These are phyloP conservation scores for Grammomys surdaster DNA, from an alignment of 2,113 vertebrate genomes.

Conservation along the genomic window DNA sequence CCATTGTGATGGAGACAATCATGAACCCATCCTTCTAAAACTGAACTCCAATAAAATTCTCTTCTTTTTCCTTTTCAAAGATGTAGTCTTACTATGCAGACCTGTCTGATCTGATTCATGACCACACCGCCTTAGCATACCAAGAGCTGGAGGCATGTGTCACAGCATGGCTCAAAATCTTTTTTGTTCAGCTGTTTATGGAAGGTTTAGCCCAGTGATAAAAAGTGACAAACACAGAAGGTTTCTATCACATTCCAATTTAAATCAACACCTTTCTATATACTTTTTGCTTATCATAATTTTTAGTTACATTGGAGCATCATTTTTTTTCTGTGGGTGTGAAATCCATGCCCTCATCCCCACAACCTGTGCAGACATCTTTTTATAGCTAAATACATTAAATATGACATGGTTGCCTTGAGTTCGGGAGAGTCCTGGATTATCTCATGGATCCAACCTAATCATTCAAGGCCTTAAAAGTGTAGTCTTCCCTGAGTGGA, in stretches of 20 bases:
- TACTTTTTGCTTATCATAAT: neutral
- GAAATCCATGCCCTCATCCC: neutral
- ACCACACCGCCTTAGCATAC: neutral
- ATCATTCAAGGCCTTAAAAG: neutral
- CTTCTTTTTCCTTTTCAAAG: neutral
- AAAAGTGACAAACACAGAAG: neutral
- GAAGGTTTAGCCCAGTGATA: neutral
- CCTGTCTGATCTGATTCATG: neutral
- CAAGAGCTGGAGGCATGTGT: neutral
- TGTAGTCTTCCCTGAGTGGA: neutral
- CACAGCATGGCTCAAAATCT: neutral
- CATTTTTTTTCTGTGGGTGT: neutral
- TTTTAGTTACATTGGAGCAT: neutral
- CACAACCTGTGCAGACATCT: neutral
- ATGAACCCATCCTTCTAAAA: neutral
- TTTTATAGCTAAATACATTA: neutral
- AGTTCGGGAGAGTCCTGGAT: neutral
- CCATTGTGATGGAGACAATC: no score
- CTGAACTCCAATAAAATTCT: neutral
- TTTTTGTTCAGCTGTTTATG: neutral
- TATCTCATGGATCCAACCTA: neutral
- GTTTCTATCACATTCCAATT: neutral
- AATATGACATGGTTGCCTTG: neutral
- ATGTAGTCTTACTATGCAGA: no score
- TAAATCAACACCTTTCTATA: neutral